Base-by-base conservation (phyloP, 1,140 invertebrate genomes). In the Bilobella aurantiaca region DNA sequence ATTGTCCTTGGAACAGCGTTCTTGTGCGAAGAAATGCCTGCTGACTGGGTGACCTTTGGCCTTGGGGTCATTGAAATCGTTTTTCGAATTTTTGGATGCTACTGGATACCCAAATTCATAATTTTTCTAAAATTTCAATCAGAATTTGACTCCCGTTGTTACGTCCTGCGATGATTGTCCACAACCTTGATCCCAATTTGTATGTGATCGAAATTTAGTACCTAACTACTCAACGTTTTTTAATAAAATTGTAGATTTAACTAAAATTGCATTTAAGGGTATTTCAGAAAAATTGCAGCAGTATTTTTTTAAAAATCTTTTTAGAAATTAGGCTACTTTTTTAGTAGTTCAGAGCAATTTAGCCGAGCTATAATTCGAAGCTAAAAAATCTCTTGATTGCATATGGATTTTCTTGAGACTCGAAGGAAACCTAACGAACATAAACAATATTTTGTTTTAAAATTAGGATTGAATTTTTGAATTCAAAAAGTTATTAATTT, bases 131-230 rank as follows among this genome's bases (percentile, higher is more conserved):
- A 62, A 23, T 62, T 27, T 27, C 59, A 62, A 46, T 5, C 8
- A 3, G 59, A 62, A 21, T 62, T 62, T 42, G 59, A 62, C 16
- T 62, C 59, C 3, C 8, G 29, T 8, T 59, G 58, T 25, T 29
- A 8, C 28, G 23, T 12, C 14, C 14, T 12, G 23, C 8, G 12
- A 53, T 53, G 21, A 12, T 53, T 5, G 5, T 53, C 8, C 8
- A n/a, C 37, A n/a, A 53, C 49, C 5, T 53, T 53, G 49, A 53
- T 14, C 49, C 12, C 49, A 53, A 53, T 14, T 14, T 53, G 8
- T 42, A 12, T 42, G n/a, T 42, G n/a, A 12, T n/a, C 37, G 37
- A 12, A 12, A 53, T 53, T 53, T 16, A 14, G 23, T 53, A 53
- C 12, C 14, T 16, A 23, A 53, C 5, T 8, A 5, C 23, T 23